Conservation (phyloP, 2,888 invertebrate species). For the Idaea straminata region DNA sequence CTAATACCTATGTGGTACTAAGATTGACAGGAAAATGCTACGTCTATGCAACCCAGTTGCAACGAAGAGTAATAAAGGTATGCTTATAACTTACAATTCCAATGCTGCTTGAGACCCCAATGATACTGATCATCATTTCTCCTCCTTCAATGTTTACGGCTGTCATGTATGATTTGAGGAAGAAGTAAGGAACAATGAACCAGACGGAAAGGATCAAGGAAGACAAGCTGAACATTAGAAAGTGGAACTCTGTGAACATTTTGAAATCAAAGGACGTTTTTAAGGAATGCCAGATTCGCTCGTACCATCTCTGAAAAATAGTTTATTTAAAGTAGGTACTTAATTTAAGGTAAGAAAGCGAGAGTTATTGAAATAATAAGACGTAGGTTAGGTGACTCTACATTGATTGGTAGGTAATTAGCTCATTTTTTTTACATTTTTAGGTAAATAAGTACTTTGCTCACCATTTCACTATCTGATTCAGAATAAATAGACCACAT, state of each 20-base stretch:
- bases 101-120: constrained; percentile 92
- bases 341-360: background rate
- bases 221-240: constrained; percentile 89
- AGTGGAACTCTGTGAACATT: constrained; percentile 89
- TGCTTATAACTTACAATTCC: constrained; percentile 85
- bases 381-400: background rate
- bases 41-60: background rate
- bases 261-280: constrained; percentile 88
- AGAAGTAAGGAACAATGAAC: constrained; percentile 97
- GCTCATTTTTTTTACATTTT: too few relatives aligned
- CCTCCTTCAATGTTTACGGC: constrained; percentile 84
- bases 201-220: constrained; percentile 94
- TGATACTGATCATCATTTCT: constrained; percentile 89
- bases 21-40: too few relatives aligned
- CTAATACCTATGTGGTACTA: too few relatives aligned
- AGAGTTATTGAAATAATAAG: background rate
- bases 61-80: background rate
- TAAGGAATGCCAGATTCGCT: constrained; percentile 82
- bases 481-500: constrained; percentile 84
- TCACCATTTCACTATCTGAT: constrained; percentile 85
- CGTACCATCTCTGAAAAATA: constrained; percentile 85
- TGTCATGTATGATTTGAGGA: constrained; percentile 83
- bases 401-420: too few relatives aligned
- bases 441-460: constrained; percentile 31
- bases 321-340: background rate